phyloP scores from a whole-genome alignment of 2,113 vertebrate species.

The Chaenocephalus aceratus region DNA sequence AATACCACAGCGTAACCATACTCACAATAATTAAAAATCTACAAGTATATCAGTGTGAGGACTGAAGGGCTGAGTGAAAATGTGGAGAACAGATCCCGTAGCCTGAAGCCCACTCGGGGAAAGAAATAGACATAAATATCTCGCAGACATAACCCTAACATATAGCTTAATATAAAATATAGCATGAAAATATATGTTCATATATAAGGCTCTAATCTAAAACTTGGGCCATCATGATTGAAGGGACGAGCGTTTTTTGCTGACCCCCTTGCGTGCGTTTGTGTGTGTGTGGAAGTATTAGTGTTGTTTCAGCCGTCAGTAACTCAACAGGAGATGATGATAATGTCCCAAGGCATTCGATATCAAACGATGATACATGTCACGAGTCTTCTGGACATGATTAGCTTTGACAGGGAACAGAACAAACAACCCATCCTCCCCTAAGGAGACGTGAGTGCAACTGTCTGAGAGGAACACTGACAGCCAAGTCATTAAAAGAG shows the following conservation, averaged over 20 bases:
- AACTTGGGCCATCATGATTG: constrained; percentile 53
- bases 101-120: constrained; percentile 58
- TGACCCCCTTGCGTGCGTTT: constrained; percentile 13
- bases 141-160: constrained; percentile 66
- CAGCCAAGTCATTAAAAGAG: neutral
- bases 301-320: constrained; percentile 44
- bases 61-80: constrained; percentile 24
- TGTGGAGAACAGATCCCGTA: constrained; percentile 37
- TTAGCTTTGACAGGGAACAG: constrained; percentile 46
- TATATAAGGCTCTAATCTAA: constrained; percentile 75
- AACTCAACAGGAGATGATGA: constrained; percentile 59
- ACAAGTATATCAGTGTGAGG: constrained; percentile 42
- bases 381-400: constrained; percentile 59
- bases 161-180: constrained; percentile 80
- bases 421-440: constrained; percentile 23
- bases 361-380: constrained; percentile 63
- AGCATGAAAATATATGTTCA: constrained; percentile 79
- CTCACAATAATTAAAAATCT: constrained; percentile 30
- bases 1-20: constrained; percentile 32
- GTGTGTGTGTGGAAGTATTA: constrained; percentile 21
- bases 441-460: constrained; percentile 38
- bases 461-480: constrained; percentile 20
- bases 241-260: constrained; percentile 35
- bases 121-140: constrained; percentile 70
- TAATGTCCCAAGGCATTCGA: constrained; percentile 79